Evolutionary conservation across 2,888 invertebrate species (phyloP), one percentile per base, ranked within the genome.

Genomic region (Siphlonurus alternatus): DNA sequence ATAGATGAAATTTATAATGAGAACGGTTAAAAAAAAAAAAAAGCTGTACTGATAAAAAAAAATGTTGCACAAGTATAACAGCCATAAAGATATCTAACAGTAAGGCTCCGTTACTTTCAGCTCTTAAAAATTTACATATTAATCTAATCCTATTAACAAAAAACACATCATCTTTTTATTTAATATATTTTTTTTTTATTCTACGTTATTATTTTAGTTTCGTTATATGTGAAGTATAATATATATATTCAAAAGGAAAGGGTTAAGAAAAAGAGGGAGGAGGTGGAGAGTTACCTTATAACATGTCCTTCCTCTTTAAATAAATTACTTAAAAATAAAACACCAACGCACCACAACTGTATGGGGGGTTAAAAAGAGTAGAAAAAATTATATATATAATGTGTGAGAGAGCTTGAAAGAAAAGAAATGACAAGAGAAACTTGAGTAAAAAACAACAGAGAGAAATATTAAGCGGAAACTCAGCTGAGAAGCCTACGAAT

Each of bases 401-500:
- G 25, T 61, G 25, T 15, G 51, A 61, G 25, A 15, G 38, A 23
- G n/a, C n/a, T n/a, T n/a, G n/a, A n/a, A n/a, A n/a, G 25, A 38
- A 25, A 61, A 5, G n/a, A 61, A 20, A 25, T 51, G 51, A 61
- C 25, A 19, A 3, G 10, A 24, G n/a, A 20, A 20, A 2, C 25
- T 51, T 20, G 2, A 25, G 61, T 25, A 60, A 25, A 19, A 25
- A 65, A 25, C 18, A 24, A 63, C 23, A 63, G 25, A 24, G 15
- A 65, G 22, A 51, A 62, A 23, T 53, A 23, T 63, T 23, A 24
- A 60, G 51, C 56, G 61, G 63, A 60, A 25, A 25, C n/a, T n/a
- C n/a, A n/a, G n/a, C n/a, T 66, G 65, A 62, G 64, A 66, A 66
- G 62, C 59, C 61, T 72, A n/a, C n/a, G n/a, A n/a, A n/a, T n/a